Evolutionary conservation across 2,797 vertebrate species (phyloP).

Genomic region (Pantherophis alleghaniensis): DNA sequence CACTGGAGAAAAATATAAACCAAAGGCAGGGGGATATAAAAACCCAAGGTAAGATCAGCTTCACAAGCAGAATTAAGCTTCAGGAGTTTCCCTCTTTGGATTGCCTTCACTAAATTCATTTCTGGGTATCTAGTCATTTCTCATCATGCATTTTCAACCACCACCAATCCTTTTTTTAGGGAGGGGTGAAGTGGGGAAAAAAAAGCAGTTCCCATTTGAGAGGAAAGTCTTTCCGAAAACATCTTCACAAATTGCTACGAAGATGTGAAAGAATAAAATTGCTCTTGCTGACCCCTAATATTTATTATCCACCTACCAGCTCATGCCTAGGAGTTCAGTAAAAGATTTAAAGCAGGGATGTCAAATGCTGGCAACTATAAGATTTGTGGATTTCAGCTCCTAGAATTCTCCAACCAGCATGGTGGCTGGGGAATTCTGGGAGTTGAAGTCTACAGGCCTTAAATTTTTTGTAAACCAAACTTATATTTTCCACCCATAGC

Average conservation of each 20-base stretch:
- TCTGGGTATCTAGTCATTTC: neutral
- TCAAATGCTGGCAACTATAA: neutral
- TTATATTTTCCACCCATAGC: neutral
- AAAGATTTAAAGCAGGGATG: neutral
- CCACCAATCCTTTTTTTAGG: neutral
- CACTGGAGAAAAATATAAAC: neutral
- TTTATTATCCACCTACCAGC: neutral
- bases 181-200: neutral
- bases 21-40: neutral
- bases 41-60: neutral
- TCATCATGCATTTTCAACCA: neutral
- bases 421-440: too few species aligned
- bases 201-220: neutral
- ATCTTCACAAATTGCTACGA: neutral
- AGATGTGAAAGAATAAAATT: neutral
- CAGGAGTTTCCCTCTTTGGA: neutral
- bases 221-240: neutral
- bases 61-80: neutral
- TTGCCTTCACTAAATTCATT: neutral
- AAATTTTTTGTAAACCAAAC: neutral
- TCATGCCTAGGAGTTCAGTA: neutral
- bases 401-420: neutral
- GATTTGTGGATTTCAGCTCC: neutral
- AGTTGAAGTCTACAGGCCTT: neutral
- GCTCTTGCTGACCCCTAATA: neutral